phyloP scores from a whole-genome alignment of 2,888 invertebrate genomes.

The Cenopis cana region DNA sequence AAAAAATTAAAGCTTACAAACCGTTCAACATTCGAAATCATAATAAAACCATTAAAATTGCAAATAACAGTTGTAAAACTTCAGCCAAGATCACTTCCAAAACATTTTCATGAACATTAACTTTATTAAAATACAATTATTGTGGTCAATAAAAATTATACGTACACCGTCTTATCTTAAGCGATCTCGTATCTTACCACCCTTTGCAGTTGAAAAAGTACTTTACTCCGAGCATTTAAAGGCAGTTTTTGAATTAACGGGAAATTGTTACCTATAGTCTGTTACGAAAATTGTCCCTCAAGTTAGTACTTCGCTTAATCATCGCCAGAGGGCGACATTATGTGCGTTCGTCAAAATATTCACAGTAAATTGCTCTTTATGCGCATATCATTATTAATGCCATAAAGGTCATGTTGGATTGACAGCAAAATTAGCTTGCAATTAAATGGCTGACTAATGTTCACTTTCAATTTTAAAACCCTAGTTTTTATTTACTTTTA shows the following conservation, averaged over 20 bases:
- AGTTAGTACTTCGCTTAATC: slow-evolving; percentile 52
- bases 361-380: slow-evolving; percentile 52
- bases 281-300: neutral
- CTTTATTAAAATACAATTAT: slow-evolving; percentile 73
- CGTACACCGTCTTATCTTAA: slow-evolving; percentile 49
- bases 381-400: slow-evolving; percentile 48
- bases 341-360: slow-evolving; percentile 47
- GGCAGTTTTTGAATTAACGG: neutral
- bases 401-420: slow-evolving; percentile 58
- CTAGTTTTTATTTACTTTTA: neutral
- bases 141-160: slow-evolving; percentile 64
- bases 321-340: slow-evolving; percentile 57
- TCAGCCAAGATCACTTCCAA: slow-evolving; percentile 52
- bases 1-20: slow-evolving; percentile 35
- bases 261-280: neutral
- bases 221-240: neutral
- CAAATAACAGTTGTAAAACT: slow-evolving; percentile 50
- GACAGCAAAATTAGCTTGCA: slow-evolving; percentile 66
- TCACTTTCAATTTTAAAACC: slow-evolving; percentile 13
- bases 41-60: slow-evolving; percentile 45
- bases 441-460: slow-evolving; percentile 55
- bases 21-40: slow-evolving; percentile 22
- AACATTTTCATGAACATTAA: slow-evolving; percentile 59
- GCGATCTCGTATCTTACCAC: neutral
- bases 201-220: neutral